Evolutionary conservation across 2,113 vertebrate genomes (phyloP), one percentile per base, ranked within the genome.

Genomic region (Pyrgilauda ruficollis): DNA sequence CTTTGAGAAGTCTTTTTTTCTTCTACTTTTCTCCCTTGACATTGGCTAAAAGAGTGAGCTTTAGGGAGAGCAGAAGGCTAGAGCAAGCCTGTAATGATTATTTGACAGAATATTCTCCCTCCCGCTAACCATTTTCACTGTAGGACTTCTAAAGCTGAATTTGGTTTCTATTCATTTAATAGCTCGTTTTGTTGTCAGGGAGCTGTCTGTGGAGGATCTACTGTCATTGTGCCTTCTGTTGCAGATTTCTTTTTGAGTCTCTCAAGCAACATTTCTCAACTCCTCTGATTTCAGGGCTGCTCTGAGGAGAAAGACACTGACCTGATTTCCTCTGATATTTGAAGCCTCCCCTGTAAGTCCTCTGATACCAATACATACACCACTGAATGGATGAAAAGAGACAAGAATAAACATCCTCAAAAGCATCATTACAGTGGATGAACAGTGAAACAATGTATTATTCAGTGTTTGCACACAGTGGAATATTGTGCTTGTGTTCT

Each of bases 161-260:
- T 89, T 89, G 37, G 20, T 69, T 90, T 95, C 50, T 94, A 20
- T 84, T 86, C 8, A 68, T 86, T 77, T 73, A 89, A n/a, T 88
- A 61, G 62, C 59, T 62, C 3, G 0, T 86, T 79, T 46, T 77
- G 7, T 66, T 84, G 35, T 77, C 55, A 80, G 59, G 13, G 43
- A 88, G 52, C 31, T 58, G 37, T 56, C 73, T 73, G 43, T 73
- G 26, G 55, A 91, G 50, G 26, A 47, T 55, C 76, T 62, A 9
- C 73, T 66, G 64, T 50, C 9, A 13, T 6, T 67, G 63, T 58
- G 55, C 79, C 31, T 75, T 78, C 90, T 86, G 69, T 50, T 67
- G 77, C 44, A 47, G 49, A 26, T 74, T 68, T 66, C 37, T 94
- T 95, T 95, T 52, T 14, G 43, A 31, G 11, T 64, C 22, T 84